Evolutionary conservation across 35 echinoderm and acorn worm species (phyloP).

Genomic region (Strongylocentrotus purpuratus): DNA sequence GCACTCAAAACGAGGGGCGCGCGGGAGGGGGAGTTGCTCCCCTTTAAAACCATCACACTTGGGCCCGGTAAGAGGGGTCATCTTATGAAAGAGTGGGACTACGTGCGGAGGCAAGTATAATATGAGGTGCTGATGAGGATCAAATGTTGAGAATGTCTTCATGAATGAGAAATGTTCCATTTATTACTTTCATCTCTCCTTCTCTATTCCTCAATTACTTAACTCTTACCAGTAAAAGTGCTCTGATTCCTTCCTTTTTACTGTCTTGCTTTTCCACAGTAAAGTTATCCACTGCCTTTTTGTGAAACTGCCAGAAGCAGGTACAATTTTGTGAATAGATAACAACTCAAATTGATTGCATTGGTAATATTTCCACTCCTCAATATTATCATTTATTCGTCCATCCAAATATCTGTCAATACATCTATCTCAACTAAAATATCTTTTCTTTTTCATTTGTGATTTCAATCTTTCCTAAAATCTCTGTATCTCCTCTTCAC

Average conservation of each 20-base stretch:
- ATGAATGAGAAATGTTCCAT: background rate
- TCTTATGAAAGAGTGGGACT: background rate
- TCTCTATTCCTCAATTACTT: background rate
- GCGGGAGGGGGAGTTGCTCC: background rate
- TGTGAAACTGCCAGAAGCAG: background rate
- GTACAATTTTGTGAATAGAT: background rate
- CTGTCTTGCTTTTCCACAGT: background rate
- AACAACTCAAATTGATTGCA: background rate
- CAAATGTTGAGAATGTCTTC: background rate
- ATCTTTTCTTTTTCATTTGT: no score
- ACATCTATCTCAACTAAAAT: background rate
- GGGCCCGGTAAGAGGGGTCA: background rate
- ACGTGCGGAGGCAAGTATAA: background rate
- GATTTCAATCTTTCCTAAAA: background rate
- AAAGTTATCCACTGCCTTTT: background rate
- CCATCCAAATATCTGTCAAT: background rate
- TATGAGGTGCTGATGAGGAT: background rate
- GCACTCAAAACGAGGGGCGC: background rate
- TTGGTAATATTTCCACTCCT: background rate
- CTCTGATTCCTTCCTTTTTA: background rate
- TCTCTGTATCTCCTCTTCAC: background rate
- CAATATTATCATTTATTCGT: background rate
- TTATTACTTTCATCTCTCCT: background rate
- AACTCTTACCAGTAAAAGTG: background rate
- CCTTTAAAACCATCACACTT: background rate